Conservation (phyloP, 2,888 invertebrate species). For the Frankliniella fusca region DNA sequence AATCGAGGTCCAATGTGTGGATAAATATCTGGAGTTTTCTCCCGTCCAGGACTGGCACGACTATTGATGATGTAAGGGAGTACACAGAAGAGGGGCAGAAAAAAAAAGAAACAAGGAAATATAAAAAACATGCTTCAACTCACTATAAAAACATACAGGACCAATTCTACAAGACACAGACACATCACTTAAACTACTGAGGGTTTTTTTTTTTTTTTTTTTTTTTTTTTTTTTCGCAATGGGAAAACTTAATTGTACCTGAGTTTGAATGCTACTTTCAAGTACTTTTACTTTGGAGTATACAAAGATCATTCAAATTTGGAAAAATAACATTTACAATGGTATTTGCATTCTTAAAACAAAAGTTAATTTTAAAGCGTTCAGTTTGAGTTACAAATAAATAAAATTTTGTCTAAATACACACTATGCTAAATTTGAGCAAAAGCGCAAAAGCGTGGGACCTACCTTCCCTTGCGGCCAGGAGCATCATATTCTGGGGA, state of each 20-base stretch:
- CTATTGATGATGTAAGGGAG: slow-evolving; percentile 54
- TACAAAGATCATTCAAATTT: no score
- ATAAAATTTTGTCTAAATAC: no score
- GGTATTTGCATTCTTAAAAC: no score
- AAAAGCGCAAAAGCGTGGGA: slow-evolving; percentile 11
- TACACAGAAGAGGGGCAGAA: slow-evolving; percentile 46
- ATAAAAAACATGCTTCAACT: slow-evolving; percentile 29
- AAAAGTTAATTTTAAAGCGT: no score
- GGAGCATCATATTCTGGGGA: slow-evolving; percentile 34
- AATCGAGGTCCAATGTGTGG: slow-evolving; percentile 89
- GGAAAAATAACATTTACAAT: no score
- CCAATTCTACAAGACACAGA: background rate
- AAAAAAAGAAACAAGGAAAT: slow-evolving; percentile 38
- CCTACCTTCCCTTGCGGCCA: slow-evolving; percentile 37
- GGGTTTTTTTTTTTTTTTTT: no score
- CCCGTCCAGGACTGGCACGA: slow-evolving; percentile 80
- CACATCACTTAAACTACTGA: background rate
- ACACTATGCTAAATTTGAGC: no score
- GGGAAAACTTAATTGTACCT: no score
- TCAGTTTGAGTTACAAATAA: no score
- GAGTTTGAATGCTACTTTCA: no score
- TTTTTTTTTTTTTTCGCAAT: no score
- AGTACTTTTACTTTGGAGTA: no score
- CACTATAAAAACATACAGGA: background rate
- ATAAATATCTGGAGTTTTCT: slow-evolving; percentile 73